phyloP scores from a whole-genome alignment of 2,113 vertebrate genomes.

The Alethe diademata region DNA sequence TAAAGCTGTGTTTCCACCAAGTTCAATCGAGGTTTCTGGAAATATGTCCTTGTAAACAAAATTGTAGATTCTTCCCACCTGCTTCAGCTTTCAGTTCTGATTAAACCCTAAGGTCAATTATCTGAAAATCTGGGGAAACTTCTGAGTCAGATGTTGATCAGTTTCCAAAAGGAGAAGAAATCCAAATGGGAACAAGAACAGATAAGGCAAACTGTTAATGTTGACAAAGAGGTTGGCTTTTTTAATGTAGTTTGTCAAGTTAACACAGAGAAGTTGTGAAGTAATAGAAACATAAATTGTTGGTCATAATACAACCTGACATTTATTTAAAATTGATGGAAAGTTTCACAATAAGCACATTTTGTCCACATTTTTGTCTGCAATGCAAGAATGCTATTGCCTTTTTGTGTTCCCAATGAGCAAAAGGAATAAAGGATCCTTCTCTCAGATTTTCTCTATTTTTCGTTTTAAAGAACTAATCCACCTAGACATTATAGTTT shows the following conservation, averaged over 20 bases:
- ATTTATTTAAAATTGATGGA: neutral
- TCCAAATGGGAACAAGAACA: neutral
- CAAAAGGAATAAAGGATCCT: neutral
- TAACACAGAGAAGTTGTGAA: neutral
- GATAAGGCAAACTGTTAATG: neutral
- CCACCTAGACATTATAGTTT: neutral
- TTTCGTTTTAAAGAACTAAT: neutral
- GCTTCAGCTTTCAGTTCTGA: neutral
- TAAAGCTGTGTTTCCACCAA: constrained; percentile 43
- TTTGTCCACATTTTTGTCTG: neutral
- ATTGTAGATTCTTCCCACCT: constrained; percentile 25
- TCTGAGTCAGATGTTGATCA: constrained; percentile 2
- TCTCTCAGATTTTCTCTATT: neutral
- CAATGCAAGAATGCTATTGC: neutral
- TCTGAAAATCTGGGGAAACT: constrained; percentile 11
- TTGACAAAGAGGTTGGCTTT: neutral
- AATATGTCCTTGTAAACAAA: constrained; percentile 47
- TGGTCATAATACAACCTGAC: neutral
- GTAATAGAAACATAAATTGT: neutral
- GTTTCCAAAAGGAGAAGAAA: constrained; percentile 10
- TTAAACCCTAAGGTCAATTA: neutral
- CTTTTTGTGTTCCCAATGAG: neutral
- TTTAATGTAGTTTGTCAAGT: neutral
- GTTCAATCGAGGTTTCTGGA: neutral
- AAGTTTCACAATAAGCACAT: neutral